These are phyloP conservation scores for Drosophila miranda DNA, from an alignment of 1,140 invertebrate genomes.

Conservation along the genomic window DNA sequence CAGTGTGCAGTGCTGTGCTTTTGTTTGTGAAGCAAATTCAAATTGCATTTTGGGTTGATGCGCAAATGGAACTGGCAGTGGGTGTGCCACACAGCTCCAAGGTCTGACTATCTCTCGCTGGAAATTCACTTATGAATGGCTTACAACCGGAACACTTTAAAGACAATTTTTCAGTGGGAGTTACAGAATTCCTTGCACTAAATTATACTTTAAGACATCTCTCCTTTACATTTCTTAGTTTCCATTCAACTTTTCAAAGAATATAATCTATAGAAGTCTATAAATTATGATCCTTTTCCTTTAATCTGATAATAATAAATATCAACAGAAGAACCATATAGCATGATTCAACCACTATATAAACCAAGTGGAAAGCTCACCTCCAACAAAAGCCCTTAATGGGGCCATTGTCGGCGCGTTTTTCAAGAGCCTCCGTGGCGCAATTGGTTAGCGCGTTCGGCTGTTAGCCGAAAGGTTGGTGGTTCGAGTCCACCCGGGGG, in stretches of 20 bases:
- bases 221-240: no score
- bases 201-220: no score
- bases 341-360: conserved; percentile 23
- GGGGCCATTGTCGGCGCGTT: background rate
- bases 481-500: conserved; percentile 92
- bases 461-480: conserved; percentile 93
- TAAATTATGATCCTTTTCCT: no score
- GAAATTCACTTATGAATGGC: no score
- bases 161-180: no score
- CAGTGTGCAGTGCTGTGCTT: background rate
- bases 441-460: conserved; percentile 92
- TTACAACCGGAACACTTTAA: no score
- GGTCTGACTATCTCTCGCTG: background rate
- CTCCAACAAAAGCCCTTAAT: background rate
- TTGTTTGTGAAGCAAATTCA: conserved; percentile 3
- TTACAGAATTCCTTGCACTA: no score
- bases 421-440: conserved; percentile 87
- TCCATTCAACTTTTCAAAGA: no score
- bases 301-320: background rate
- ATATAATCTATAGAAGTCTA: no score
- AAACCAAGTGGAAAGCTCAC: background rate
- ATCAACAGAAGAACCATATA: background rate
- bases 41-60: conserved; percentile 21
- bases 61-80: background rate
- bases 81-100: background rate